A percentile compares a stretch with the other conserved stretches of the same genome.
Evolutionary conservation across 2,888 invertebrate species (phyloP).

Genomic region (Drosophila sordidula): DNA sequence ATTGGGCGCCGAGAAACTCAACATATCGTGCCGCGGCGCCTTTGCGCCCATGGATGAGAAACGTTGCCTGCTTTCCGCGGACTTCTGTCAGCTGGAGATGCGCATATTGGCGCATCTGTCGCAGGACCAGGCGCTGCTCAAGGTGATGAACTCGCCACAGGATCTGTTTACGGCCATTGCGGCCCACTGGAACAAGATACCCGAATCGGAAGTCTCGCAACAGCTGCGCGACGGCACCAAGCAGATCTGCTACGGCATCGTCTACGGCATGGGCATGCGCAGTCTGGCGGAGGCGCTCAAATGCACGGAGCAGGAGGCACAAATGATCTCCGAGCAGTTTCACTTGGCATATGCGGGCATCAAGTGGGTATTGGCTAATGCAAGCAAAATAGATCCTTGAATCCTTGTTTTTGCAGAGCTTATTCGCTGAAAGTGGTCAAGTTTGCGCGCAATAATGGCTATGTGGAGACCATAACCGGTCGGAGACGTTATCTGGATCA

Average conservation of each 20-base stretch:
- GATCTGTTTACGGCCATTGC: conserved; percentile 96
- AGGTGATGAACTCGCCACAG: conserved; percentile 88
- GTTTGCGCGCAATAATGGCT: conserved; percentile 90
- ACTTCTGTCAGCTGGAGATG: conserved; percentile 98
- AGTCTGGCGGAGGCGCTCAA: conserved; percentile 92
- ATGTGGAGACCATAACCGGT: conserved; percentile 93
- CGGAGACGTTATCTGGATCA: conserved; percentile 92
- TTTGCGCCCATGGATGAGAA: conserved; percentile 87
- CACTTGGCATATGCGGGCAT: conserved; percentile 91
- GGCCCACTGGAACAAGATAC: conserved; percentile 91
- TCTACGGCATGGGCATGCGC: conserved; percentile 97
- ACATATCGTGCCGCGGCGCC: conserved; percentile 87
- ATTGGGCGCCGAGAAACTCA: conserved; percentile 60
- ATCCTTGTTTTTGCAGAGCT: conserved; percentile 44
- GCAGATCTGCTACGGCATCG: conserved; percentile 97
- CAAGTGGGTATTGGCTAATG: conserved; percentile 85
- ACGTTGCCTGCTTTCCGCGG: conserved; percentile 92
- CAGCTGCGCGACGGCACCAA: conserved; percentile 94
- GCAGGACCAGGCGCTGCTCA: conserved; percentile 89
- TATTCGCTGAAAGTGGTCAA: conserved; percentile 86
- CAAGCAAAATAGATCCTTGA: neutral
- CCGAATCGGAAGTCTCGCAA: conserved; percentile 90
- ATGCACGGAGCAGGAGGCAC: conserved; percentile 92
- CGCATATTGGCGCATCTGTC: conserved; percentile 96
- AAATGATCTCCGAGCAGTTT: conserved; percentile 92